These are phyloP conservation scores for Panorpa germanica DNA, from an alignment of 2,888 invertebrate genomes.

Conservation along the genomic window DNA sequence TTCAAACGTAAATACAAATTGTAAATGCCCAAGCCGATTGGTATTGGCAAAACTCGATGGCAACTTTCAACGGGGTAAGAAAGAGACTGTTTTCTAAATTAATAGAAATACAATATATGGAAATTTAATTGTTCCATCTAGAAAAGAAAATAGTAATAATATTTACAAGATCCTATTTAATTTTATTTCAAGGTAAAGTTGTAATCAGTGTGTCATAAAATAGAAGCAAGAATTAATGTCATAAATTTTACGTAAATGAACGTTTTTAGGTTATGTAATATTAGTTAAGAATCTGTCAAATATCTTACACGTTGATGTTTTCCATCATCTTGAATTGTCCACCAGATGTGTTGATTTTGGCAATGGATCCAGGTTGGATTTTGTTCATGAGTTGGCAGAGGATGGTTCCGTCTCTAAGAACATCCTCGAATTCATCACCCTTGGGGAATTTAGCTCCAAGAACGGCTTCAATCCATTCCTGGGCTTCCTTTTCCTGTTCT, in stretches of 20 bases:
- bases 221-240: too few species aligned
- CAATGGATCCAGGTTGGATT: slow-evolving; percentile 67
- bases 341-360: slow-evolving; percentile 83
- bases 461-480: slow-evolving; percentile 81
- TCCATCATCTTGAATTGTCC: slow-evolving; percentile 99
- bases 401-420: slow-evolving; percentile 78
- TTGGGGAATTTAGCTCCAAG: slow-evolving; percentile 77
- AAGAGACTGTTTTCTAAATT: too few species aligned
- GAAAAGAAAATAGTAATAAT: too few species aligned
- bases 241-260: not conserved
- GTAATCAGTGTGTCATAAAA: too few species aligned
- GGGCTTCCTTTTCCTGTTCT: slow-evolving; percentile 69
- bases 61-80: too few species aligned
- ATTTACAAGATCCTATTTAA: too few species aligned
- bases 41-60: too few species aligned
- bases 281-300: slow-evolving; percentile 16
- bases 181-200: too few species aligned
- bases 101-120: too few species aligned
- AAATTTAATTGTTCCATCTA: too few species aligned
- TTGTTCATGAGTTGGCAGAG: slow-evolving; percentile 92
- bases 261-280: not conserved
- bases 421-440: slow-evolving; percentile 68
- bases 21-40: too few species aligned
- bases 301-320: slow-evolving; percentile 80
- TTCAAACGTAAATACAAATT: too few species aligned